These are phyloP conservation scores for Microctenopoma lineatum DNA, from an alignment of 2,797 vertebrate genomes.

Conservation along the genomic window DNA sequence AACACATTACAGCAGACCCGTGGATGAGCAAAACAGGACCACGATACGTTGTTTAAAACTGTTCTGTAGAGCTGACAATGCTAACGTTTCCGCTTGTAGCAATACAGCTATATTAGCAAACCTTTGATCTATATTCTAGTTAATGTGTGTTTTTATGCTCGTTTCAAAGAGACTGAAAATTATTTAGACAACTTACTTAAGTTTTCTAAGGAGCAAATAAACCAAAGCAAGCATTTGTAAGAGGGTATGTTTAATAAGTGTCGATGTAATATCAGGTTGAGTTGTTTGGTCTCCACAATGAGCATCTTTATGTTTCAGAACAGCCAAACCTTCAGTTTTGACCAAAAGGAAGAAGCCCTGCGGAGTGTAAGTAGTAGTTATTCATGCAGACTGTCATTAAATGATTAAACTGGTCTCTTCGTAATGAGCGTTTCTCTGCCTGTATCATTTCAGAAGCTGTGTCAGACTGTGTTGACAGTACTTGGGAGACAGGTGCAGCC, in stretches of 20 bases:
- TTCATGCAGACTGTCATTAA: background rate
- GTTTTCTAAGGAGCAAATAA: too few relatives aligned
- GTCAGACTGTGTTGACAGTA: constrained; percentile 88
- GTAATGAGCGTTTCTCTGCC: background rate
- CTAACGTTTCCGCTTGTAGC: constrained; percentile 9
- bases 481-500: constrained; percentile 86
- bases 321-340: constrained; percentile 90
- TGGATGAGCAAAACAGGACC: background rate
- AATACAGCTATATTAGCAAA: background rate
- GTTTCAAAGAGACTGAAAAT: background rate
- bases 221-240: background rate
- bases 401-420: background rate
- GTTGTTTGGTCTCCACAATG: constrained; percentile 12
- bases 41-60: background rate
- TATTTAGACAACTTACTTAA: too few relatives aligned
- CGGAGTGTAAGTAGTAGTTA: constrained; percentile 87
- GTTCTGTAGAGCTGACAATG: background rate
- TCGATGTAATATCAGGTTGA: background rate
- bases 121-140: background rate
- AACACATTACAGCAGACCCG: fast-evolving
- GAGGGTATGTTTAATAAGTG: background rate
- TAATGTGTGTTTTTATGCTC: too few relatives aligned
- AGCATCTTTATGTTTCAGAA: constrained; percentile 84
- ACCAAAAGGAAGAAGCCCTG: constrained; percentile 90
- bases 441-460: constrained; percentile 86